phyloP scores from a whole-genome alignment of 2,113 vertebrate species.

The Pygoscelis antarcticus region DNA sequence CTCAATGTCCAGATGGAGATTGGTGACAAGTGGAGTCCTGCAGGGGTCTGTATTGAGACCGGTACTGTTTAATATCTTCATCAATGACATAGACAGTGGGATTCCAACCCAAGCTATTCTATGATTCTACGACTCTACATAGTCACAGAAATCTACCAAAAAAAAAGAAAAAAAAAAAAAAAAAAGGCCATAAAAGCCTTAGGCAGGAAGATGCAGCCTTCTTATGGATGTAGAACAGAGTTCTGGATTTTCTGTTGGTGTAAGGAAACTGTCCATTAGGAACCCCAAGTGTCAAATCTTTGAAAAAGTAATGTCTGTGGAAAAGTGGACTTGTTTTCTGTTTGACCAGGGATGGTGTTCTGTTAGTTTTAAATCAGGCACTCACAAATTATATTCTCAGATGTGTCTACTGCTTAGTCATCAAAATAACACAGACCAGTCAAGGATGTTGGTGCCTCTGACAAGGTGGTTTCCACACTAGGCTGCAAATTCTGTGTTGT shows the following conservation, averaged over 20 bases:
- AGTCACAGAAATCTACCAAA: not conserved
- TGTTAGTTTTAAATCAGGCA: not conserved
- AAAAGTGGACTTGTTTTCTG: not conserved
- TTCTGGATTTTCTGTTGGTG: not conserved
- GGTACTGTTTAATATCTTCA: no score
- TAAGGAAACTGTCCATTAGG: not conserved
- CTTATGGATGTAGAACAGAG: not conserved
- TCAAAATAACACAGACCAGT: not conserved
- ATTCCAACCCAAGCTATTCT: no score
- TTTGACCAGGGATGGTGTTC: not conserved
- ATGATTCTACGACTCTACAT: not conserved
- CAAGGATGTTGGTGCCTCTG: not conserved
- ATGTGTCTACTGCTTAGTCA: not conserved
- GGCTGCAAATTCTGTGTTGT: not conserved
- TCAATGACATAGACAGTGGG: no score
- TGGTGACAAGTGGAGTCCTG: no score
- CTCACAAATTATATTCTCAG: not conserved
- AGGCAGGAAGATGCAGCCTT: not conserved
- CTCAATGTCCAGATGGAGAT: no score
- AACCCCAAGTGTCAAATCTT: not conserved
- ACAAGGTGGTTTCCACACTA: not conserved
- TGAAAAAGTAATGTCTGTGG: not conserved
- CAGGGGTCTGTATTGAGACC: no score
- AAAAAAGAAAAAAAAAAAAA: no score
- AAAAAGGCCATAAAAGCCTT: not conserved